Base-by-base conservation (phyloP, 1,140 invertebrate genomes). In the Hirudo medicinalis region DNA sequence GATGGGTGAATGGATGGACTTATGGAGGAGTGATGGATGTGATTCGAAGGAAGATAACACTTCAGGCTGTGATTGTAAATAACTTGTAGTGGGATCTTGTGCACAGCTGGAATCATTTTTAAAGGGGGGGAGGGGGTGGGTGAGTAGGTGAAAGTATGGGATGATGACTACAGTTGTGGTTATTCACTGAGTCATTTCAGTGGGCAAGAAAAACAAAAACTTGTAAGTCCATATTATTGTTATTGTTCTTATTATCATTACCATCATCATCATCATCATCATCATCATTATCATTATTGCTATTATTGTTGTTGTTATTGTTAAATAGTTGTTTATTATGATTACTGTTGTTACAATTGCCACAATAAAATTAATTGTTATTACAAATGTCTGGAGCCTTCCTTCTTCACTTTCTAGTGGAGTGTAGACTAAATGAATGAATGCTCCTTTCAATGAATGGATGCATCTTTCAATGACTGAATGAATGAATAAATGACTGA, bases 61-160 rank as follows among this genome's bases (percentile, higher is more conserved):
- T 49, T 49, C 43, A 49, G 11, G 20, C 15, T 60, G 29, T 57
- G 49, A n/a, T 19, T 29, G 19, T 32, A 22, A 20, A 36, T 71
- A 36, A 27, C 19, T 13, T 36, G 11, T 20, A 36, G 20, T 25
- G n/a, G 32, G 20, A 66, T 20, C 49, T 22, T 20, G 19, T 72
- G 32, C 40, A 69, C 20, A 53, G 17, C 32, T 72, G 54, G 60
- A 49, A 49, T 49, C 20, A 29, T 68, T n/a, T 29, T 68, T 36
- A 20, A 17, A 22, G 74, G 72, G 68, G 54, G 69, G 17, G 6
- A 6, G 73, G 72, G 63, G 54, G 67, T 74, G 54, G 67, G 68
- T 74, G 67, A 70, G 69, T 74, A 71, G 63, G 68, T 72, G 71
- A 54, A 54, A 63, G 71, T 49, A 57, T 63, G 71, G 63, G 73